phyloP scores from a whole-genome alignment of 2,113 vertebrate genomes.

The Paratilapia polleni region DNA sequence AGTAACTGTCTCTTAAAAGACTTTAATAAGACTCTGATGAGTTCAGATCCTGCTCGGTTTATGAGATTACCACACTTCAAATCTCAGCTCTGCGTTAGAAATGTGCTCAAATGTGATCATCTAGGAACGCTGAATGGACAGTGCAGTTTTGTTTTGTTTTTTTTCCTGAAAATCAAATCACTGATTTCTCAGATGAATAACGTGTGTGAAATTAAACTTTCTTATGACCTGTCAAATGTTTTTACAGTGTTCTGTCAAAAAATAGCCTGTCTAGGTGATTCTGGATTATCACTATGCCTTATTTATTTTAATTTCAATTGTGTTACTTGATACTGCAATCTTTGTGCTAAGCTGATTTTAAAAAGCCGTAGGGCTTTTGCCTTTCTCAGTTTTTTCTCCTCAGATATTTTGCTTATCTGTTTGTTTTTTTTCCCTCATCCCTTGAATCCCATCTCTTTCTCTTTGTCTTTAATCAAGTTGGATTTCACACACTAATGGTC shows the following conservation, averaged over 20 bases:
- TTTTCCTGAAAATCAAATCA: background rate
- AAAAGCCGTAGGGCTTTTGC: background rate
- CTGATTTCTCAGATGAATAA: background rate
- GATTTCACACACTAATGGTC: constrained; percentile 57
- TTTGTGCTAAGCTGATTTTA: constrained; percentile 13
- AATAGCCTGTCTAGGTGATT: too few relatives aligned
- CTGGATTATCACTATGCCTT: background rate
- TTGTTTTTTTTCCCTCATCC: constrained; percentile 20
- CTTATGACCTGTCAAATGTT: background rate
- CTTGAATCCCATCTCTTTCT: constrained; percentile 13
- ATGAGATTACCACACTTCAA: background rate
- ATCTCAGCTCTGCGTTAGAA: background rate
- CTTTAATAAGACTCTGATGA: constrained; percentile 16
- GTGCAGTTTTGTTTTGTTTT: background rate
- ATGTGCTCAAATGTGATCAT: background rate
- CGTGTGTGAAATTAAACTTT: background rate
- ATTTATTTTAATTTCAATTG: background rate
- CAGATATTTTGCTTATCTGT: constrained; percentile 26
- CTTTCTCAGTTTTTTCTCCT: background rate
- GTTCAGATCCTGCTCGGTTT: background rate
- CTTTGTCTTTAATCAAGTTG: constrained; percentile 49
- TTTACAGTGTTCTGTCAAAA: background rate
- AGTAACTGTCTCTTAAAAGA: background rate
- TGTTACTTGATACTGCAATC: background rate
- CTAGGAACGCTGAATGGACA: background rate